Evolutionary conservation across 2,113 vertebrate genomes (phyloP).

Genomic region (Notothenia rossii): DNA sequence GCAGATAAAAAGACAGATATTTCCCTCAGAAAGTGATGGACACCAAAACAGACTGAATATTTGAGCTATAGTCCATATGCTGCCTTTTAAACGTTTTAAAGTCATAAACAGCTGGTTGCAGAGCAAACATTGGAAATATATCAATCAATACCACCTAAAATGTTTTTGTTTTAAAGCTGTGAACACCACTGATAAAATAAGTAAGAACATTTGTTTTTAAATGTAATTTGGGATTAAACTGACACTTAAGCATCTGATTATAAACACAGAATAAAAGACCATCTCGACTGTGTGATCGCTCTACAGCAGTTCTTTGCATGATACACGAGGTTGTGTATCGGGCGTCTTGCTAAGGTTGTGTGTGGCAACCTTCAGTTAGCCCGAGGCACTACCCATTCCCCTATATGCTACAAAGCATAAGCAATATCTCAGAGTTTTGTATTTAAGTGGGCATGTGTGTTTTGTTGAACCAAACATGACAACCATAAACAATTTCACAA

Average conservation of each 20-base stretch:
- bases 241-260: not conserved
- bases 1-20: not conserved
- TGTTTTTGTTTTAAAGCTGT: not conserved
- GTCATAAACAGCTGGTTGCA: not conserved
- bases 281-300: not conserved
- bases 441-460: slow-evolving; percentile 26
- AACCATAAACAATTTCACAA: slow-evolving; percentile 51
- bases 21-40: not conserved
- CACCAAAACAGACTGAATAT: not conserved
- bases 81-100: not conserved
- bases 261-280: not conserved
- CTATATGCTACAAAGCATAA: slow-evolving; percentile 14
- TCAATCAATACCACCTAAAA: not conserved
- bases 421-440: slow-evolving; percentile 23
- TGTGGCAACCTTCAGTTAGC: not conserved
- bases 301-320: not conserved
- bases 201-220: not conserved
- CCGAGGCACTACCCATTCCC: not conserved
- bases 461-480: slow-evolving; percentile 49
- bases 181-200: not conserved
- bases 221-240: not conserved
- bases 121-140: not conserved
- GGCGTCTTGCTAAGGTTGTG: not conserved
- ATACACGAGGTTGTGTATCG: not conserved
- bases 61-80: not conserved